phyloP scores from a whole-genome alignment of 2,113 vertebrate species.

The Pampusana beccarii region DNA sequence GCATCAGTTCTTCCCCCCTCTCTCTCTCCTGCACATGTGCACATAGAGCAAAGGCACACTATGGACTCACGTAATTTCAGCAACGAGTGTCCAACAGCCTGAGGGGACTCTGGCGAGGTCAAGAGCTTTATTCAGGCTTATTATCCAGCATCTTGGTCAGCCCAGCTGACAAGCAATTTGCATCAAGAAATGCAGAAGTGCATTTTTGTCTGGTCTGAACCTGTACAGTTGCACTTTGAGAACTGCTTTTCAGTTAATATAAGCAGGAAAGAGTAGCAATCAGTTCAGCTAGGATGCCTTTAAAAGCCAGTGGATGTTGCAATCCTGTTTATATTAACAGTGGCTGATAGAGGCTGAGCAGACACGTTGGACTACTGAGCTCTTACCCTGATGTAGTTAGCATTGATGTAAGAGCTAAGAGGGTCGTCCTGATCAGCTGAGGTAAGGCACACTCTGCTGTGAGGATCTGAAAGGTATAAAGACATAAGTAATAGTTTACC shows the following conservation, averaged over 20 bases:
- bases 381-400: slow-evolving; percentile 95
- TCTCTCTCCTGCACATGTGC: background rate
- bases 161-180: background rate
- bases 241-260: background rate
- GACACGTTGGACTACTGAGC: background rate
- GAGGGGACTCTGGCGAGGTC: background rate
- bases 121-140: background rate
- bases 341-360: background rate
- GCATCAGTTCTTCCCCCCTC: background rate
- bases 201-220: background rate
- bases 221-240: background rate
- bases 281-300: background rate
- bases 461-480: slow-evolving; percentile 84
- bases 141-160: background rate
- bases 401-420: slow-evolving; percentile 95
- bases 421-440: slow-evolving; percentile 90
- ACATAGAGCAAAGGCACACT: background rate
- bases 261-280: slow-evolving; percentile 11
- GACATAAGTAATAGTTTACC: slow-evolving; percentile 20
- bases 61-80: background rate
- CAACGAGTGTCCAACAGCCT: background rate
- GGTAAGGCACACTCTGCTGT: slow-evolving; percentile 96
- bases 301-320: background rate
- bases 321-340: background rate
- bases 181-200: background rate